Evolutionary conservation across 2,797 vertebrate species (phyloP).

Genomic region (Remorina albescens): DNA sequence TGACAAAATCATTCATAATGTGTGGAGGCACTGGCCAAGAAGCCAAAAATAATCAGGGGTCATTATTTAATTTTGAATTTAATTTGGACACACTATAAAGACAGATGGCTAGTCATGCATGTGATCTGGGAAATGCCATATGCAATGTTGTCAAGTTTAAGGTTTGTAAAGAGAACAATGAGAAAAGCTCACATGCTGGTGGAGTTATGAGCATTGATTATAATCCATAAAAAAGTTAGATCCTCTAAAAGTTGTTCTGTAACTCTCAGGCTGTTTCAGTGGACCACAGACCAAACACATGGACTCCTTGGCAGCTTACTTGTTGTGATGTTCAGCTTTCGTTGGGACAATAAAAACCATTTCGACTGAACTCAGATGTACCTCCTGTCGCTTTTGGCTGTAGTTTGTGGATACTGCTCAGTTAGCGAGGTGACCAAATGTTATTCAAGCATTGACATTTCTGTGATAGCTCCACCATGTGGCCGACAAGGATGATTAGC

Average conservation of each 20-base stretch:
- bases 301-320: not conserved
- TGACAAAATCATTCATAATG: no score
- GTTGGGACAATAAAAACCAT: not conserved
- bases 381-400: not conserved
- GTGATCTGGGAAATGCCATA: not conserved
- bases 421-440: not conserved
- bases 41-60: not conserved
- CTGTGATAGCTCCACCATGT: not conserved
- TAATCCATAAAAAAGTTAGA: not conserved
- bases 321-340: not conserved
- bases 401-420: not conserved
- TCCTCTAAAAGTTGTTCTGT: not conserved
- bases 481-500: not conserved
- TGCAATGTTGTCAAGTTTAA: not conserved
- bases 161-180: not conserved
- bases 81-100: not conserved
- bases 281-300: not conserved
- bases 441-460: not conserved
- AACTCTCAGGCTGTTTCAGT: not conserved
- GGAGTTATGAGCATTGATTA: not conserved
- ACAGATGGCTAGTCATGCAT: not conserved
- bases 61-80: not conserved
- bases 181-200: not conserved
- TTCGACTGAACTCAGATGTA: not conserved
- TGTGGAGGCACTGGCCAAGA: no score